These are phyloP conservation scores for Drosophila equinoxialis DNA, from an alignment of 1,140 invertebrate species.

Conservation along the genomic window DNA sequence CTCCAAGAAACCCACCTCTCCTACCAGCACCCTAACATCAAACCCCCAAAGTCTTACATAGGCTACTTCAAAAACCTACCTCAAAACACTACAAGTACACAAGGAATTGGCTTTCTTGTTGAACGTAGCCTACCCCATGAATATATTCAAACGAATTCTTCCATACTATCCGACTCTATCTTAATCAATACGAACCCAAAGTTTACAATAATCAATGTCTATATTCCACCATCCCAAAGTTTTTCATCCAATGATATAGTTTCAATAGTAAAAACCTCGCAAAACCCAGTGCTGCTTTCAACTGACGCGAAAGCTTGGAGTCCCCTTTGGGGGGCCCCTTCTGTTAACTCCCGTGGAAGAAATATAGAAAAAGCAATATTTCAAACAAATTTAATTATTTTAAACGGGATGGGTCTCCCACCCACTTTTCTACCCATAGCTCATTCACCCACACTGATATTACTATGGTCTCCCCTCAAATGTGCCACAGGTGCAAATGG, in stretches of 20 bases:
- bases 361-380: background rate
- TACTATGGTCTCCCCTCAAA: slow-evolving; percentile 8
- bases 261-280: background rate
- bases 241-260: background rate
- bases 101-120: too few relatives aligned
- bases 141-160: too few relatives aligned
- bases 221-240: background rate
- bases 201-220: background rate
- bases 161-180: too few relatives aligned
- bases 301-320: background rate
- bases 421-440: slow-evolving; percentile 16
- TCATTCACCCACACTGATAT: slow-evolving; percentile 10
- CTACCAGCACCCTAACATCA: too few relatives aligned
- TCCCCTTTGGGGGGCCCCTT: background rate
- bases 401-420: slow-evolving; percentile 1
- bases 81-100: too few relatives aligned
- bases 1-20: too few relatives aligned
- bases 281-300: background rate
- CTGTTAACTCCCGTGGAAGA: background rate
- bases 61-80: too few relatives aligned
- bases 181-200: background rate
- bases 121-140: too few relatives aligned
- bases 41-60: too few relatives aligned
- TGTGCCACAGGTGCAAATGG: too few relatives aligned
- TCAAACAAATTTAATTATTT: background rate